phyloP scores from a whole-genome alignment of 2,797 vertebrate genomes.

The Mionectes olivaceus region DNA sequence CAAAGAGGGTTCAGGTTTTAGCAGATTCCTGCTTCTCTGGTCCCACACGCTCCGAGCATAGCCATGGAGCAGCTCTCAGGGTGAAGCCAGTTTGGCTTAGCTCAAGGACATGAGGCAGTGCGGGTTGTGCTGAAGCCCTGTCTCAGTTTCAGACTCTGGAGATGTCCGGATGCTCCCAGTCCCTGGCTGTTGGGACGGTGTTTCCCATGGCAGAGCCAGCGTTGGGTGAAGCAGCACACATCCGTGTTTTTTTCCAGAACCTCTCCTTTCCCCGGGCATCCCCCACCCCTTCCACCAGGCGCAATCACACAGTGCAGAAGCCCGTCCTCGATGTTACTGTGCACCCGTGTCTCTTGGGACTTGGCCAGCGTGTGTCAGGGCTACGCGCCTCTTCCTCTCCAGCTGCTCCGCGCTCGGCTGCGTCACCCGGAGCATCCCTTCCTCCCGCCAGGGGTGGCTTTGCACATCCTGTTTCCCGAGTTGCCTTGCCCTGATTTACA shows the following conservation, averaged over 20 bases:
- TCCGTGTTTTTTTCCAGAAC: background rate
- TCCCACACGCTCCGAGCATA: rapidly evolving
- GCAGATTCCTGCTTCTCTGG: background rate
- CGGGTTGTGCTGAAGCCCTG: background rate
- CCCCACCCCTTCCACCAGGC: background rate
- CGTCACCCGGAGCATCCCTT: conserved; percentile 7
- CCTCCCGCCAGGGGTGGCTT: background rate
- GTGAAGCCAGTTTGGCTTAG: background rate
- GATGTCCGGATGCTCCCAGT: background rate
- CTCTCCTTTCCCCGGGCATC: background rate
- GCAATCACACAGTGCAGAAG: background rate
- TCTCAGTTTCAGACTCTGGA: background rate
- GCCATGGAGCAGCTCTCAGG: background rate
- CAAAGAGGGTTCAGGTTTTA: background rate
- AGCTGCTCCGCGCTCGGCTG: background rate
- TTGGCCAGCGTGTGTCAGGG: background rate
- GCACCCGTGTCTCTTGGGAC: background rate
- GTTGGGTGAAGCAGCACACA: background rate
- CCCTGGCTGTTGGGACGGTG: rapidly evolving
- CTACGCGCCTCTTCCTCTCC: background rate
- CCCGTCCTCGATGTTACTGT: background rate
- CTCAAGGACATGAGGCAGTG: background rate
- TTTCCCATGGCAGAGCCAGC: background rate
- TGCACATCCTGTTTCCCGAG: background rate
- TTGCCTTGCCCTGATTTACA: background rate